Percentiles rank a stretch among this genome's conserved stretches.
These are phyloP conservation scores for Ichneumoninae sp. DNA, from an alignment of 2,888 invertebrate species.

Conservation along the genomic window DNA sequence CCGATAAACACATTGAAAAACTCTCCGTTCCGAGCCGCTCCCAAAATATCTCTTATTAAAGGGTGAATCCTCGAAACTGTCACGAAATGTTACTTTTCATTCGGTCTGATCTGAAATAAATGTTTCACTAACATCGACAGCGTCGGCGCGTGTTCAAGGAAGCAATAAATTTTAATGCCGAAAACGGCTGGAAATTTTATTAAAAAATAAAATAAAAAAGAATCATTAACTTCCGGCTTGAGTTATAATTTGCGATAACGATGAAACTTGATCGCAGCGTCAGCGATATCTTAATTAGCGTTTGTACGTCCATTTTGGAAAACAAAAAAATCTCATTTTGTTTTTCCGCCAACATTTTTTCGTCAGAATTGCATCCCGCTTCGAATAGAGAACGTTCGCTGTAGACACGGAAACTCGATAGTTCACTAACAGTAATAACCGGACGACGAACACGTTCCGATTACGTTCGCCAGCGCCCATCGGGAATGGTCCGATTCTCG, in stretches of 20 bases:
- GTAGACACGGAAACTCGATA: slow-evolving; percentile 43
- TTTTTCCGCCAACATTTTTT: not conserved
- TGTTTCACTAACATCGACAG: too few relatives aligned
- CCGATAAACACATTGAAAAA: not conserved
- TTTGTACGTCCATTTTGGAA: not conserved
- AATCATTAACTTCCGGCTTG: too few relatives aligned
- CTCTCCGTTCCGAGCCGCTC: not conserved
- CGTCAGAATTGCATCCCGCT: slow-evolving; percentile 16
- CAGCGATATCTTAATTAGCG: too few relatives aligned
- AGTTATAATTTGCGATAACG: too few relatives aligned
- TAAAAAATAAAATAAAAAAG: too few relatives aligned
- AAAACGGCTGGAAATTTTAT: too few relatives aligned
- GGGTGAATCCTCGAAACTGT: too few relatives aligned
- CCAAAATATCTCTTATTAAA: not conserved
- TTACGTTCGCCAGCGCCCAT: slow-evolving; percentile 40
- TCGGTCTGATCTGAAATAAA: too few relatives aligned
- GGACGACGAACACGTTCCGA: slow-evolving; percentile 31
- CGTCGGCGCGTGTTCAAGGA: too few relatives aligned
- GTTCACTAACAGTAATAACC: slow-evolving; percentile 49
- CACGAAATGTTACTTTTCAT: too few relatives aligned
- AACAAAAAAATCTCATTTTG: not conserved
- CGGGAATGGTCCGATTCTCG: slow-evolving; percentile 14
- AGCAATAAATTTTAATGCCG: too few relatives aligned
- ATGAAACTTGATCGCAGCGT: too few relatives aligned
- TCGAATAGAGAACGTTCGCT: not conserved